Conservation (phyloP, 1,140 invertebrate genomes). For the Panulirus ornatus region DNA sequence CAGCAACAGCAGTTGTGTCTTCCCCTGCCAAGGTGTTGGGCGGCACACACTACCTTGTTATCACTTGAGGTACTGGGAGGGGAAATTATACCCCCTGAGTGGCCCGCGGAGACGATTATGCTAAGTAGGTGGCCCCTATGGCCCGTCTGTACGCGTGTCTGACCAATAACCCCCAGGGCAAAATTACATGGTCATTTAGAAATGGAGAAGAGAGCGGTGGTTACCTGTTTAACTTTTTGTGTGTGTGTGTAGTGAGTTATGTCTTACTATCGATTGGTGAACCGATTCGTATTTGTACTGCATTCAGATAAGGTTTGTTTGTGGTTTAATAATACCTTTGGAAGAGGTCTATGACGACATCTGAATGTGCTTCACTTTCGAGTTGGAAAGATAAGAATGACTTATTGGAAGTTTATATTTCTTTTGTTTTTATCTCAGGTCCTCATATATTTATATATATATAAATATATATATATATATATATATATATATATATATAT, state of each 20-base stretch:
- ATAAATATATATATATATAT: too few relatives aligned
- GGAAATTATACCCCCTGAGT: conserved; percentile 23
- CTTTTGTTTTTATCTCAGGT: too few relatives aligned
- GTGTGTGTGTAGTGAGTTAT: not conserved
- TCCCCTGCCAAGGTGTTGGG: not conserved
- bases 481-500: too few relatives aligned
- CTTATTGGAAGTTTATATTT: too few relatives aligned
- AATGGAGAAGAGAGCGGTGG: not conserved
- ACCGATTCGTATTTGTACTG: too few relatives aligned
- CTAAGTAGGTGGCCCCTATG: conserved; percentile 22
- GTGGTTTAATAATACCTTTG: too few relatives aligned
- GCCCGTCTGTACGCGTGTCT: not conserved
- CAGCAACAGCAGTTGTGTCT: too few relatives aligned
- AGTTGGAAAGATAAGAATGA: too few relatives aligned
- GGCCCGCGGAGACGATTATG: not conserved
- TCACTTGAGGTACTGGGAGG: not conserved
- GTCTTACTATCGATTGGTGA: not conserved
- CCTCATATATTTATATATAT: too few relatives aligned
- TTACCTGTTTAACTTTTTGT: not conserved
- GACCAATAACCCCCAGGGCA: not conserved
- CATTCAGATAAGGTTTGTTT: too few relatives aligned
- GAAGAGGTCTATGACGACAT: too few relatives aligned
- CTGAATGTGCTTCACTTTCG: too few relatives aligned
- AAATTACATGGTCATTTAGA: not conserved
- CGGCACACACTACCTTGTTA: not conserved